Evolutionary conservation across 1,140 invertebrate genomes (phyloP).

Genomic region (Heliconius hermathena): DNA sequence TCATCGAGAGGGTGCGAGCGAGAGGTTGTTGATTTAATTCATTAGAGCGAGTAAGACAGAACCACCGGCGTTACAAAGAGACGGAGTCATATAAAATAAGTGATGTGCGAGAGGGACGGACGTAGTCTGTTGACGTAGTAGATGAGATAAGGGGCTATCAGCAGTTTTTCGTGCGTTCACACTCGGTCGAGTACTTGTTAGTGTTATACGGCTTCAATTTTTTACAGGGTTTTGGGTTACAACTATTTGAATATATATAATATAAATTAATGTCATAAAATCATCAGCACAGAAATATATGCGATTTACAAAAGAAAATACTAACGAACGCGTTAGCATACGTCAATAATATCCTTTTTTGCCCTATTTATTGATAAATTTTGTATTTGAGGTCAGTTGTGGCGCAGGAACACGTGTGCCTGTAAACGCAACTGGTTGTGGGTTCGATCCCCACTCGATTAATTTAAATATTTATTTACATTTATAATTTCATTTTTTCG

Average conservation of each 20-base stretch:
- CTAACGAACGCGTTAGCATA: too few relatives aligned
- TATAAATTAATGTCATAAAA: not conserved
- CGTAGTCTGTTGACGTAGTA: constrained; percentile 76
- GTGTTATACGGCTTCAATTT: constrained; percentile 13
- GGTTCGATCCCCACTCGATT: too few relatives aligned
- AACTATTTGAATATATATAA: too few relatives aligned
- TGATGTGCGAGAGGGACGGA: constrained; percentile 53
- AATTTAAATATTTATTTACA: too few relatives aligned
- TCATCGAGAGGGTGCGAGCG: constrained; percentile 69
- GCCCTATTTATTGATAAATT: too few relatives aligned
- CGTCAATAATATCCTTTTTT: too few relatives aligned
- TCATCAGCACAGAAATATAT: not conserved
- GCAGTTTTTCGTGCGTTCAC: constrained; percentile 60
- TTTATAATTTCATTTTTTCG: too few relatives aligned
- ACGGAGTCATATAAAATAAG: constrained; percentile 37
- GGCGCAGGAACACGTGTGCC: too few relatives aligned
- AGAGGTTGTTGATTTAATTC: constrained; percentile 78
- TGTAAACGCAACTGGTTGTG: too few relatives aligned
- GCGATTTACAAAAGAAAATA: too few relatives aligned
- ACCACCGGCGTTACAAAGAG: constrained; percentile 55
- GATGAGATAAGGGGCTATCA: constrained; percentile 80
- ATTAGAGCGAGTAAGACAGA: constrained; percentile 66
- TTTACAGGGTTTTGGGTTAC: not conserved
- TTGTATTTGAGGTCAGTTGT: too few relatives aligned
- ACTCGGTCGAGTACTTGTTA: constrained; percentile 46